phyloP scores from a whole-genome alignment of 2,797 vertebrate genomes.

The Anguilla anguilla region DNA sequence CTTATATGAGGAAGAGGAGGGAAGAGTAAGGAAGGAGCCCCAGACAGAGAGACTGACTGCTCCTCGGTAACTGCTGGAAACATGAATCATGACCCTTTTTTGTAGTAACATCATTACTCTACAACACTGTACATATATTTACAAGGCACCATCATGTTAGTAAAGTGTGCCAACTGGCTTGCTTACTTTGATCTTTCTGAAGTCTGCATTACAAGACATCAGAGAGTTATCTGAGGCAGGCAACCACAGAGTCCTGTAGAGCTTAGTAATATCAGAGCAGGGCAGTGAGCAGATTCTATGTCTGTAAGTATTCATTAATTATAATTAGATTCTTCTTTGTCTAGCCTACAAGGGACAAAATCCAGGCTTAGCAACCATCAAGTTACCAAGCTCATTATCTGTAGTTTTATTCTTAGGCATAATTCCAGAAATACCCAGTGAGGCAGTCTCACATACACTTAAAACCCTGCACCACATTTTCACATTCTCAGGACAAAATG shows the following conservation, averaged over 20 bases:
- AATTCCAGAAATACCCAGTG: constrained; percentile 13
- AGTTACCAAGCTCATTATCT: constrained; percentile 26
- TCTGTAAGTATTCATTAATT: background rate
- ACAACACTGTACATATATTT: background rate
- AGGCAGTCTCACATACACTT: background rate
- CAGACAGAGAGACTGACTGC: too few species aligned
- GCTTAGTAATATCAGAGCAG: background rate
- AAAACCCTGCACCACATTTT: background rate
- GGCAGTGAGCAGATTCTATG: background rate
- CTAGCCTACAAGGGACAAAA: background rate
- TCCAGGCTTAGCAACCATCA: background rate
- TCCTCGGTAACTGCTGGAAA: too few species aligned
- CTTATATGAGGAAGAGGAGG: too few species aligned
- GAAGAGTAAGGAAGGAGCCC: too few species aligned
- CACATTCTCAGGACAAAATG: constrained; percentile 33
- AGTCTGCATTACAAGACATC: background rate
- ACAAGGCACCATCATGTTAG: background rate
- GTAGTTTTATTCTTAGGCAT: constrained; percentile 20
- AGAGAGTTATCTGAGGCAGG: background rate
- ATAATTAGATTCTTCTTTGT: background rate
- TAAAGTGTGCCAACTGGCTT: background rate
- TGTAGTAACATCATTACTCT: background rate
- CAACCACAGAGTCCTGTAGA: background rate
- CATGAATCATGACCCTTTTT: too few species aligned
- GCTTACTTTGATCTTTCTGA: background rate